Conservation (phyloP, 2,797 vertebrate genomes). For the Melanotaenia parkinsoni region DNA sequence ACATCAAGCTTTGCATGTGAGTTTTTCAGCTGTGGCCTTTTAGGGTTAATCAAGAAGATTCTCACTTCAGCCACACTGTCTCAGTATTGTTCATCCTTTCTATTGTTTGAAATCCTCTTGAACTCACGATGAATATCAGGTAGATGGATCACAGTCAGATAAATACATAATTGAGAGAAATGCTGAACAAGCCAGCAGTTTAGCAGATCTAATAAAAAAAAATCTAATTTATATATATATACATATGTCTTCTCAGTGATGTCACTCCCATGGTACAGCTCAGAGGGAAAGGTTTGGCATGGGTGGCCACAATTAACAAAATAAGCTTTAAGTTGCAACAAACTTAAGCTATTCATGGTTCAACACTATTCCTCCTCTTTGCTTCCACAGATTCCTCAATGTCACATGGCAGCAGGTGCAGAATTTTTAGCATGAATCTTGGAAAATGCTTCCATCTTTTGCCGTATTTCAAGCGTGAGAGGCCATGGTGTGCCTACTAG, state of each 20-base stretch:
- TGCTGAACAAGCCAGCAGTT: conserved; percentile 14
- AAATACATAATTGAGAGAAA: background rate
- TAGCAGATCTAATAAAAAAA: background rate
- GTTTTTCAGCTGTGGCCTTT: background rate
- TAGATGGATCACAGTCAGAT: background rate
- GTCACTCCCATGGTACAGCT: background rate
- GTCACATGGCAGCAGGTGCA: background rate
- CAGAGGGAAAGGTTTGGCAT: background rate
- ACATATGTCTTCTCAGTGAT: background rate
- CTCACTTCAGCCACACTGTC: background rate
- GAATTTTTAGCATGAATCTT: background rate
- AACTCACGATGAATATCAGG: background rate
- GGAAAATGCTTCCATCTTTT: background rate
- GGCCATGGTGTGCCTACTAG: background rate
- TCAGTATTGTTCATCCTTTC: background rate
- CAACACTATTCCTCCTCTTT: background rate
- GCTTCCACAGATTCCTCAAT: too few species aligned
- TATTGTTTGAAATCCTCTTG: background rate
- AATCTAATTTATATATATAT: background rate
- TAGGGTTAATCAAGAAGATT: background rate
- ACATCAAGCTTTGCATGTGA: background rate
- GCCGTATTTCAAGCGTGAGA: background rate
- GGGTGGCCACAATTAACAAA: background rate
- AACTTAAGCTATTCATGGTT: background rate
- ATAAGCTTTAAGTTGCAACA: background rate